Conservation (phyloP, 2,797 vertebrate species). For the Hoplostethus mediterraneus region DNA sequence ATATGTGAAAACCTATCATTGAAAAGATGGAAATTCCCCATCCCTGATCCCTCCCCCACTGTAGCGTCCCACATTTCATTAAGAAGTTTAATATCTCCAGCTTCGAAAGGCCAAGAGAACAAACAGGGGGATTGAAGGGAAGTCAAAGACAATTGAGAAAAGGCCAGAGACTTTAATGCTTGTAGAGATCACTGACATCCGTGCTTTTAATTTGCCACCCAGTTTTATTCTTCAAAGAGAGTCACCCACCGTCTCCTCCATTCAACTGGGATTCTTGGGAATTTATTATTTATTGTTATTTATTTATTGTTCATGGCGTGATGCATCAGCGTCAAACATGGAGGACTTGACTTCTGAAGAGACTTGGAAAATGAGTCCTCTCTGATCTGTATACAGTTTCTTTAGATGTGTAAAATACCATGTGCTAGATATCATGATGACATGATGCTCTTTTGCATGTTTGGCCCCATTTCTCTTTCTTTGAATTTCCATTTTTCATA, state of each 20-base stretch:
- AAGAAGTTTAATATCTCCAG: slow-evolving; percentile 17
- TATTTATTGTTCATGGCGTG: neutral
- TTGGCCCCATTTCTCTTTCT: neutral
- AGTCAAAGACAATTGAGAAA: slow-evolving; percentile 14
- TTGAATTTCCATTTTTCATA: neutral
- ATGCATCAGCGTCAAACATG: slow-evolving; percentile 3
- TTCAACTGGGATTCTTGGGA: neutral
- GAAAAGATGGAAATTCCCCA: neutral
- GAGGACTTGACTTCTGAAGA: neutral
- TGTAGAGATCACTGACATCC: slow-evolving; percentile 35
- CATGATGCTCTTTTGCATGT: neutral
- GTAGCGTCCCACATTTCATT: neutral
- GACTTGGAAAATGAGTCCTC: neutral
- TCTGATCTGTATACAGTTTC: neutral
- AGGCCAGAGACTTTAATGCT: slow-evolving; percentile 13
- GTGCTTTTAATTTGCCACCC: slow-evolving; percentile 26
- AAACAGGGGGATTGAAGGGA: neutral
- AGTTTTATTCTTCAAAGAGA: slow-evolving; percentile 2
- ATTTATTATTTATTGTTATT: neutral
- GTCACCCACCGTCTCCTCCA: neutral
- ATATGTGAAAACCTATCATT: neutral
- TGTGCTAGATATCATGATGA: slow-evolving; percentile 7
- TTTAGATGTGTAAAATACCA: neutral
- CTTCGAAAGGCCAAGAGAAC: slow-evolving; percentile 27
- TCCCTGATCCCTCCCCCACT: neutral